Percentiles rank a stretch among this genome's conserved stretches.
Conservation (phyloP, 2,888 invertebrate species). For the Harpagoxenus sublaevis region DNA sequence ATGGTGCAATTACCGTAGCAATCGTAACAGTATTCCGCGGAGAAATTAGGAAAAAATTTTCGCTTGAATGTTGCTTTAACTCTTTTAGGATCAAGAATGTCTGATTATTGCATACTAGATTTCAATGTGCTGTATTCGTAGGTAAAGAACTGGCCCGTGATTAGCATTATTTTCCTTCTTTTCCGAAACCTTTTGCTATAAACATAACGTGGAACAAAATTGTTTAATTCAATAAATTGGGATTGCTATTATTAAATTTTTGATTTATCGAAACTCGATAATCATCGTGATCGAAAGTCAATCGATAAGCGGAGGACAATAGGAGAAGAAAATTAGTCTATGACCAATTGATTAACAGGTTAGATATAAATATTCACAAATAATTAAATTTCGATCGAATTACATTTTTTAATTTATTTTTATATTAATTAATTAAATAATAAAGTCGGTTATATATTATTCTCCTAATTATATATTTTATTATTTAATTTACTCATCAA, state of each 20-base stretch:
- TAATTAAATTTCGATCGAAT: neutral
- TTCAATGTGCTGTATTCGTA: neutral
- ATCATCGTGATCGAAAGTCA: slow-evolving; percentile 2
- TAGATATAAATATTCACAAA: slow-evolving; percentile 27
- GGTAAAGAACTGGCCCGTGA: neutral
- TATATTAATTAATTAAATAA: slow-evolving; percentile 10
- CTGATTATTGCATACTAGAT: neutral
- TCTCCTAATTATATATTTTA: neutral
- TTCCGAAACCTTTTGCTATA: neutral
- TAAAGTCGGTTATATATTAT: neutral
- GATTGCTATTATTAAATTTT: slow-evolving; percentile 5
- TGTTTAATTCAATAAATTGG: neutral
- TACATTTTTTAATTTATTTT: slow-evolving; percentile 26
- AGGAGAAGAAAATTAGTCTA: neutral
- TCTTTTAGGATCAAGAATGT: neutral
- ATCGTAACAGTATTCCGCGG: neutral
- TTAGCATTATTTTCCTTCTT: neutral
- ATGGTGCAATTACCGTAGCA: slow-evolving; percentile 11
- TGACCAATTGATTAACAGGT: slow-evolving; percentile 19
- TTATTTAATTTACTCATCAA: neutral
- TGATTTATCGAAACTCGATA: slow-evolving; percentile 9
- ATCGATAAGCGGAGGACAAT: neutral
- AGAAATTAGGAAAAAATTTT: slow-evolving; percentile 19
- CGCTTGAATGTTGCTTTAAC: neutral
- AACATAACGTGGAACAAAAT: neutral